Percentiles rank a stretch among this genome's conserved stretches.
These are phyloP conservation scores for Epizoanthus scotinus DNA, from an alignment of 92 coral and sea anemone species.

Conservation along the genomic window DNA sequence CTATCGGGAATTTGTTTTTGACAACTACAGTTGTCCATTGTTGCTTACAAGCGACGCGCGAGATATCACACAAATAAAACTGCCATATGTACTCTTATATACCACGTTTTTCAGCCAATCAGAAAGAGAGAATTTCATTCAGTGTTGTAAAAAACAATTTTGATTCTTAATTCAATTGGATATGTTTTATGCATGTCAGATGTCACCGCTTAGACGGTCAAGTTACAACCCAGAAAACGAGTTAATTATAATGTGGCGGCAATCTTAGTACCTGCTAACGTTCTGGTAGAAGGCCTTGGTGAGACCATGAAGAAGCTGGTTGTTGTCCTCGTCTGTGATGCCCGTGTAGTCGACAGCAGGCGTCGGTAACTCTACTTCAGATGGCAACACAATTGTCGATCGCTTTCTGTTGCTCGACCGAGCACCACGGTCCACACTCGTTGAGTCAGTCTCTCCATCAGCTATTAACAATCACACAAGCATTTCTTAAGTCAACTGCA, in stretches of 20 bases:
- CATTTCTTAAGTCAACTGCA: not conserved
- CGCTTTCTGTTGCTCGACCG: conserved; percentile 41
- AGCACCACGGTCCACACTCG: conserved; percentile 19
- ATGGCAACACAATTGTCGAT: conserved; percentile 79
- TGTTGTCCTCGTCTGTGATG: conserved; percentile 64
- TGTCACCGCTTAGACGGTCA: no score
- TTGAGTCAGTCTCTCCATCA: conserved; percentile 18
- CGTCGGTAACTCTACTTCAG: conserved; percentile 79
- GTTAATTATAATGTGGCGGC: not conserved
- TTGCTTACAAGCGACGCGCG: no score
- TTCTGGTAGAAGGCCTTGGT: conserved; percentile 82
- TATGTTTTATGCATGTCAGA: no score
- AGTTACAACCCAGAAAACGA: no score
- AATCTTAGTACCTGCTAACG: conserved; percentile 72
- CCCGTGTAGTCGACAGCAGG: conserved; percentile 85
- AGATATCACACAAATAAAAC: no score
- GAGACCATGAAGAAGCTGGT: conserved; percentile 69
- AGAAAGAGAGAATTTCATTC: no score
- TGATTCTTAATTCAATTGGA: no score
- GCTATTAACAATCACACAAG: conserved; percentile 19
- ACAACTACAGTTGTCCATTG: no score
- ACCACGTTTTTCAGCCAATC: no score
- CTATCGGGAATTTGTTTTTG: no score
- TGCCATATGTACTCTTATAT: no score
- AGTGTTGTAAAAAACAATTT: no score